Conservation (phyloP, 35 echinoderm and acorn worm species). For the Heliocidaris erythrogramma region DNA sequence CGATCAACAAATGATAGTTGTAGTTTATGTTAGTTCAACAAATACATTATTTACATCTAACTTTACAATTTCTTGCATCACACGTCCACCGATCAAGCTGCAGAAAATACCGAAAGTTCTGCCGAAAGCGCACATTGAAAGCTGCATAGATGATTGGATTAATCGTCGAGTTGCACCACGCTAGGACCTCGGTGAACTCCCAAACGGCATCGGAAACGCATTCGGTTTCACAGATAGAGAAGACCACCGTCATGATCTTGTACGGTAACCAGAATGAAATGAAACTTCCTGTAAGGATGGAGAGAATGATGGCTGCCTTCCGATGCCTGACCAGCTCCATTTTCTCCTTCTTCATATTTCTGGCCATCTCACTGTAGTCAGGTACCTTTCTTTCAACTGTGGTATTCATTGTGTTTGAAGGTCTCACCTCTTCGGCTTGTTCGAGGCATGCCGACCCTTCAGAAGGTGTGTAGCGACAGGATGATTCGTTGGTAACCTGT, state of each 20-base stretch:
- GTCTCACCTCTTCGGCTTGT: background rate
- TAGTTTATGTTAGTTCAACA: too few relatives aligned
- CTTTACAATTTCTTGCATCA: background rate
- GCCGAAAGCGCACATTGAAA: background rate
- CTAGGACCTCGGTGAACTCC: background rate
- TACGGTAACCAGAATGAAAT: background rate
- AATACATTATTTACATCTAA: background rate
- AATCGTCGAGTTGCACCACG: constrained; percentile 14
- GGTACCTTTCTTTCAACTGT: background rate
- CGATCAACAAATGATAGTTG: too few relatives aligned
- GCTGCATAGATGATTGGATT: constrained; percentile 4
- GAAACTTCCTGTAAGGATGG: background rate
- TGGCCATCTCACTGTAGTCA: background rate
- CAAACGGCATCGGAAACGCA: background rate
- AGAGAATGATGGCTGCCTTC: background rate
- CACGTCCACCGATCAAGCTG: background rate
- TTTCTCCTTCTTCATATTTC: background rate
- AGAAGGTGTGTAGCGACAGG: background rate
- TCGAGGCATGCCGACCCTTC: background rate
- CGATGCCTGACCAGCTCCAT: background rate
- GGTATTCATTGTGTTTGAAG: background rate
- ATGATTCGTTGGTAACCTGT: background rate
- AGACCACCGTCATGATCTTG: background rate
- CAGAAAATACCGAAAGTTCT: constrained; percentile 18
- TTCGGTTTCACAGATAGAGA: background rate